Conservation (phyloP, 2,888 invertebrate genomes). For the Mechanitis mazaeus region DNA sequence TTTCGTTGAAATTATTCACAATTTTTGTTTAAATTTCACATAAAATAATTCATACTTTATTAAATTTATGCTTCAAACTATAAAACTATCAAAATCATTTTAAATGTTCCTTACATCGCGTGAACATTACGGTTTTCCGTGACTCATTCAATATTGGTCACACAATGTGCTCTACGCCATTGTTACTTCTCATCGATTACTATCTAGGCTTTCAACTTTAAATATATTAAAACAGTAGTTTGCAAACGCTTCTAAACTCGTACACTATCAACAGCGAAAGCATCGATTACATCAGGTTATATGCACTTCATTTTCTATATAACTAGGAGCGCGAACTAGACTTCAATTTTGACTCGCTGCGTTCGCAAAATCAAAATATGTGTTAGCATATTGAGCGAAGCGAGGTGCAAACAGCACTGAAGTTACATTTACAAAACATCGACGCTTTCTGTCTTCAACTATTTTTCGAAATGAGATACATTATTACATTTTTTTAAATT, state of each 20-base stretch:
- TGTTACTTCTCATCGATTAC: conserved; percentile 8
- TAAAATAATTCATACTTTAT: not conserved
- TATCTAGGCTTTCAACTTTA: conserved; percentile 4
- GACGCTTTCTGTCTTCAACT: too few species aligned
- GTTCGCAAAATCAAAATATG: too few species aligned
- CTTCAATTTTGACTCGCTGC: too few species aligned
- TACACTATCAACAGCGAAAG: not conserved
- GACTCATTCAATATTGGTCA: conserved; percentile 28
- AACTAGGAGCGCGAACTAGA: not conserved
- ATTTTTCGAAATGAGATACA: too few species aligned
- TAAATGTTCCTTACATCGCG: conserved; percentile 37
- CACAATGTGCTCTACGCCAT: conserved; percentile 23
- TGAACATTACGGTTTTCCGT: conserved; percentile 33
- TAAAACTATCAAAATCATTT: conserved; percentile 32
- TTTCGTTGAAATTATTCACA: too few species aligned
- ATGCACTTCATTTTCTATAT: not conserved
- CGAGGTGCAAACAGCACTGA: too few species aligned
- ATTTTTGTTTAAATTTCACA: not conserved
- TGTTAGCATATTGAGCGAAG: too few species aligned
- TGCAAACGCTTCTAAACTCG: not conserved
- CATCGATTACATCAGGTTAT: not conserved
- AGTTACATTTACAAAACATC: too few species aligned
- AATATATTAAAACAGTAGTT: conserved; percentile 6
- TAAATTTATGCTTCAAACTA: not conserved
- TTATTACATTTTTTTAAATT: too few species aligned